These are phyloP conservation scores for Florisuga fusca DNA, from an alignment of 2,797 vertebrate genomes.

Conservation along the genomic window DNA sequence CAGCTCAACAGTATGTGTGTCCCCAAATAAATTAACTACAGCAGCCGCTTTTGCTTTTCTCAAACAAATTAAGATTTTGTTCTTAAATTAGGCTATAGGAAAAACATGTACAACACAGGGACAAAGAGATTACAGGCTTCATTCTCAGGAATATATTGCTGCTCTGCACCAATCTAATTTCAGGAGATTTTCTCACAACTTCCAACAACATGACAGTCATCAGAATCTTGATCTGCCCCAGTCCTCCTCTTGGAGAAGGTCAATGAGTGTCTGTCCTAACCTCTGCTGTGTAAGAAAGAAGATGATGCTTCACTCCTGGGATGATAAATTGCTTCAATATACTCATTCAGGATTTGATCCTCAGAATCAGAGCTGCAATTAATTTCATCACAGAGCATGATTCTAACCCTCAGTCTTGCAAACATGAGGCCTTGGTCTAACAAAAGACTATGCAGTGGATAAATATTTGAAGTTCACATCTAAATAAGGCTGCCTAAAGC, in stretches of 20 bases:
- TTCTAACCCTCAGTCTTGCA: not conserved
- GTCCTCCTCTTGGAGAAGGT: conserved; percentile 19
- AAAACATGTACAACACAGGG: conserved; percentile 7
- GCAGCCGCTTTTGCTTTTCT: not conserved
- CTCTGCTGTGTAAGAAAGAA: not conserved
- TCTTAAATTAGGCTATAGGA: not conserved
- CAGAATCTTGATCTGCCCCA: conserved; percentile 4
- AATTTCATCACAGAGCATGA: not conserved
- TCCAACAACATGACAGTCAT: conserved; percentile 8
- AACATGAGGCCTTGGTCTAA: not conserved
- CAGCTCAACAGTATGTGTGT: not conserved
- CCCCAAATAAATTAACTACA: conserved; percentile 20
- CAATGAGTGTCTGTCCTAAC: conserved; percentile 30
- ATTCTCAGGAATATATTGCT: conserved; percentile 17
- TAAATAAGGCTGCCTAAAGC: not conserved
- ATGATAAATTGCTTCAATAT: conserved; percentile 2
- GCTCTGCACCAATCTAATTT: conserved; percentile 26
- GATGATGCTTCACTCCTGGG: not conserved
- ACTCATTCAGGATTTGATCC: not conserved
- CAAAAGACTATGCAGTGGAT: not conserved
- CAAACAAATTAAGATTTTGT: conserved; percentile 49
- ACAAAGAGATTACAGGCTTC: conserved; percentile 33
- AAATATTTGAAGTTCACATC: conserved; percentile 2
- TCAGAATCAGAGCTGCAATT: not conserved
- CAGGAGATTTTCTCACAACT: conserved; percentile 26